These are phyloP conservation scores for Sialia sialis DNA, from an alignment of 2,113 vertebrate genomes.

Conservation along the genomic window DNA sequence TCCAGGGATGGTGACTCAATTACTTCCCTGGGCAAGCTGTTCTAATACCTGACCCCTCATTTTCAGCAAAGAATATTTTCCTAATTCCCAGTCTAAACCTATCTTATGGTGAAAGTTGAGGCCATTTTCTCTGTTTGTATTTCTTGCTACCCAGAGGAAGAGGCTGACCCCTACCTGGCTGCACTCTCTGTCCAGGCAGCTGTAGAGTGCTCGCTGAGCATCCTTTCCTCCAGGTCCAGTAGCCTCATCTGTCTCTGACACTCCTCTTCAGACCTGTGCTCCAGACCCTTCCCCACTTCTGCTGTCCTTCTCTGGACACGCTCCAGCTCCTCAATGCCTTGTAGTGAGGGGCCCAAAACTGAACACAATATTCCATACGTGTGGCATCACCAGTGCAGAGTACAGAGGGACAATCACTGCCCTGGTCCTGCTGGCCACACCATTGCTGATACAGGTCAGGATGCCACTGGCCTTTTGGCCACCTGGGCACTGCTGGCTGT, in stretches of 20 bases:
- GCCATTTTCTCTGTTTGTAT: background rate
- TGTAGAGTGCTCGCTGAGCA: background rate
- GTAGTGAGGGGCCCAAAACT: background rate
- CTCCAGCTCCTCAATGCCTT: background rate
- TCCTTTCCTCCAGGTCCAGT: background rate
- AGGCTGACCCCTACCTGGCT: fast-evolving
- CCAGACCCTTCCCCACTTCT: background rate
- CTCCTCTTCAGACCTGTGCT: fast-evolving
- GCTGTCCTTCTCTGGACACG: no score
- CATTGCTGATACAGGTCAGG: background rate
- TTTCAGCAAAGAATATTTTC: background rate
- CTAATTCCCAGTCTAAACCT: background rate
- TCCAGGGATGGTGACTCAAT: background rate
- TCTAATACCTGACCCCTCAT: background rate
- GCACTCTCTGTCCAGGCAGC: background rate
- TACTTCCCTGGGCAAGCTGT: fast-evolving
- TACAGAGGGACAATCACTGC: background rate
- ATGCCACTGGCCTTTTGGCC: background rate
- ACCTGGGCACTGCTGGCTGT: background rate
- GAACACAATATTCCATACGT: fast-evolving
- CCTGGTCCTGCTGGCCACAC: background rate
- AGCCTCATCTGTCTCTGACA: background rate
- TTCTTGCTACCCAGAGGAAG: background rate
- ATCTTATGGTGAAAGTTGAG: background rate
- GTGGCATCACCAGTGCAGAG: background rate